phyloP scores from a whole-genome alignment of 2,797 vertebrate genomes.

The Oceanodroma leucorhoa region DNA sequence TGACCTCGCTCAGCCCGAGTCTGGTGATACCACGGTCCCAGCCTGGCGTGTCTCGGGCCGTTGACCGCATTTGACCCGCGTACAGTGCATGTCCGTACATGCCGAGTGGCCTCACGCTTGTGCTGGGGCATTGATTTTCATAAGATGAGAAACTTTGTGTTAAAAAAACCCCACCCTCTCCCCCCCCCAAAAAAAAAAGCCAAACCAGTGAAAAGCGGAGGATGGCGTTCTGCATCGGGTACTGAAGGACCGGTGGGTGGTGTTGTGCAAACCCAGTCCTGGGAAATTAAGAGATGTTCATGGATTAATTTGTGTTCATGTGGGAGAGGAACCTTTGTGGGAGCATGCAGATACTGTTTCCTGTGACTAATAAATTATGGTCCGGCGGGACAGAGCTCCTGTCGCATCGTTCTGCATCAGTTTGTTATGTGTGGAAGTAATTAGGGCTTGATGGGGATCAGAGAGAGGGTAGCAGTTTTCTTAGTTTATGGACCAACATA shows the following conservation, averaged over 20 bases:
- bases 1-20: neutral
- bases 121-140: neutral
- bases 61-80: neutral
- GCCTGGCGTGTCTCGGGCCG: accelerated
- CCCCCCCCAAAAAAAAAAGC: accelerated
- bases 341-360: neutral
- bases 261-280: neutral
- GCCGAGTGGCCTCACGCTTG: accelerated
- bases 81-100: accelerated
- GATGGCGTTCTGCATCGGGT: accelerated
- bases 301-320: neutral
- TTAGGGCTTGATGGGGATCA: neutral
- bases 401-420: accelerated
- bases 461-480: neutral
- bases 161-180: accelerated
- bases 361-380: accelerated
- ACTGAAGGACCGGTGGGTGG: neutral
- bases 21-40: neutral
- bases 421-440: neutral
- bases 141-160: neutral
- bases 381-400: neutral
- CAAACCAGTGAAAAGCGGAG: neutral
- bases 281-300: neutral
- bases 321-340: neutral
- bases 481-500: neutral